These are phyloP conservation scores for Bombus waltoni DNA, from an alignment of 1,140 invertebrate species.

Conservation along the genomic window DNA sequence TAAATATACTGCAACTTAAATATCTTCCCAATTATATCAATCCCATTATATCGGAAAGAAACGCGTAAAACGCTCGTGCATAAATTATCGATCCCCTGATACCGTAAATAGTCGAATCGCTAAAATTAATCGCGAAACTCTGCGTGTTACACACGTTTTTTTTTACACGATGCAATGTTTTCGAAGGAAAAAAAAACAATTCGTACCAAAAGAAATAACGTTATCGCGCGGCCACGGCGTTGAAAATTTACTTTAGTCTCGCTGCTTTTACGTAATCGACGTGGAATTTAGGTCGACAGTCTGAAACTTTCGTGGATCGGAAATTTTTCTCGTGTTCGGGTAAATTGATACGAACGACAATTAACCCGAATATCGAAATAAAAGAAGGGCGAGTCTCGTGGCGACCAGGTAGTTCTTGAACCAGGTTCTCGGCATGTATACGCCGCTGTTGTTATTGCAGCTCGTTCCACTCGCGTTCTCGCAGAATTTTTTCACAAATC, in stretches of 20 bases:
- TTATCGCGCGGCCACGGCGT: slow-evolving; percentile 23
- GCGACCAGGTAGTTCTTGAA: slow-evolving; percentile 34
- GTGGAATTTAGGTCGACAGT: slow-evolving; percentile 52
- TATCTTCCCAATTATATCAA: neutral
- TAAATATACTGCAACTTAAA: neutral
- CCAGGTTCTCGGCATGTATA: slow-evolving; percentile 38
- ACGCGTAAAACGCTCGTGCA: too few relatives aligned
- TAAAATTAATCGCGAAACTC: neutral
- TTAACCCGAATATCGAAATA: slow-evolving; percentile 64
- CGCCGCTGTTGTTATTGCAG: slow-evolving; percentile 27
- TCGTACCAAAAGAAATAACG: neutral
- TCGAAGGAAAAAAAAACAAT: neutral
- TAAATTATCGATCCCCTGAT: neutral
- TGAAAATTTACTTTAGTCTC: slow-evolving; percentile 32
- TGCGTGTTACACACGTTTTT: neutral
- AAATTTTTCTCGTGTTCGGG: slow-evolving; percentile 49
- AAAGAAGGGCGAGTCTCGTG: slow-evolving; percentile 32
- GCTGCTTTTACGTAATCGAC: slow-evolving; percentile 37
- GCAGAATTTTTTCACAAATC: neutral
- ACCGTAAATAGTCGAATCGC: too few relatives aligned
- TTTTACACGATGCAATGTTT: too few relatives aligned
- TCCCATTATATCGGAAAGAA: neutral
- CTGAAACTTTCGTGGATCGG: slow-evolving; percentile 43
- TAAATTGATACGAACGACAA: slow-evolving; percentile 60
- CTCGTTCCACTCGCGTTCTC: slow-evolving; percentile 1